These are phyloP conservation scores for Willowsia nigromaculata DNA, from an alignment of 2,888 invertebrate species.

Conservation along the genomic window DNA sequence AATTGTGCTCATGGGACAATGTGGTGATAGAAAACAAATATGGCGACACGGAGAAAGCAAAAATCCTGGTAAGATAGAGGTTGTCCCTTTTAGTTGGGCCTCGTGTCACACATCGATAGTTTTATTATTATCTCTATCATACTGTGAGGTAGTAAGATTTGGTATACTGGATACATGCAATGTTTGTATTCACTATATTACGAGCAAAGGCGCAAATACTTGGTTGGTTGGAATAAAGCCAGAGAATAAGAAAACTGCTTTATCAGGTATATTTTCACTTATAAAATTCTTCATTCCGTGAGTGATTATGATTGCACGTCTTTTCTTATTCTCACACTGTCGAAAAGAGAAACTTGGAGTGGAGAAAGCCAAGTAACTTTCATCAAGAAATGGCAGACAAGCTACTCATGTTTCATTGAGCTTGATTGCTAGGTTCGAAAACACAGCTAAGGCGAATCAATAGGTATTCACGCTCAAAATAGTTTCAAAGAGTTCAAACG, in stretches of 20 bases:
- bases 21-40: not conserved
- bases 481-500: too few relatives aligned
- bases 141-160: not conserved
- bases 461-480: too few relatives aligned
- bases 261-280: not conserved
- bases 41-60: not conserved
- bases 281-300: not conserved
- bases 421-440: not conserved
- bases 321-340: not conserved
- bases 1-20: not conserved
- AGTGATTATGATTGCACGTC: not conserved
- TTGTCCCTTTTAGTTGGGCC: not conserved
- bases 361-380: not conserved
- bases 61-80: not conserved
- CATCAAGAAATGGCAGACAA: not conserved
- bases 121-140: not conserved
- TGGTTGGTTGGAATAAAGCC: not conserved
- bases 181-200: not conserved
- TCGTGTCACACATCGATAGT: not conserved
- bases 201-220: not conserved
- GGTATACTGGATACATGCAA: not conserved
- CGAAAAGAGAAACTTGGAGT: not conserved
- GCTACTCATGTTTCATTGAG: conserved; percentile 12
- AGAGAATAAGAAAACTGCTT: not conserved
- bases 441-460: too few relatives aligned